Base-by-base conservation (phyloP, 2,888 invertebrate genomes). In the Sminthurinus aureus region DNA sequence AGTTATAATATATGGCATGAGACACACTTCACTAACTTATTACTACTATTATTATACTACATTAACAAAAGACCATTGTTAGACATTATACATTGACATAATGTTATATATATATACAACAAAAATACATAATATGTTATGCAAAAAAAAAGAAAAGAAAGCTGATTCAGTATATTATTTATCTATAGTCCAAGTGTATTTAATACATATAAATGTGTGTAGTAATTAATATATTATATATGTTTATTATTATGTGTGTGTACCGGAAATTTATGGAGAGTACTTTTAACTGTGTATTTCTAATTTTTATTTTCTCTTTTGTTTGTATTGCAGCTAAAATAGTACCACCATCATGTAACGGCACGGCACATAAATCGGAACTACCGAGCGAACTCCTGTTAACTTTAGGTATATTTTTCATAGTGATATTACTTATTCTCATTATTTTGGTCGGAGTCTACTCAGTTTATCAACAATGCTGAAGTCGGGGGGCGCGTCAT, bases 401-500 rank as follows among this genome's bases (percentile, higher is more conserved):
- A 84, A 87, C 87, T 84, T 85, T 88, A 87, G 88, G 88, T 86
- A 88, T 88, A 85, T 86, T 88, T 87, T 85, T 86, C 85, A 86
- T 87, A 84, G 87, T 87, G 86, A 87, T 87, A 85, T 86, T 88
- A 81, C 85, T 88, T 86, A 88, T 88, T 86, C 87, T 88, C 86
- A 85, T 87, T 84, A 85, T 86, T 85, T 85, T 87, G 86, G 84
- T 87, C 82, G 88, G 88, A 86, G 87, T 87, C 86, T 87, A 88
- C 87, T 85, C 87, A 86, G 86, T 88, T 85, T 86, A 86, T 80
- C 86, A 87, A 79, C 87, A 86, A 85, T 81, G 86, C 83, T 87
- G 87, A 69, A 86, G 81, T 81, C 75, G 81, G 81, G 87, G 79
- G 64, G 64, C 64, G 26, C 71, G 26, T 71, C 71, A 22, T 75